Conservation (phyloP, 1,140 invertebrate species). For the Wiebesia pumilae region DNA sequence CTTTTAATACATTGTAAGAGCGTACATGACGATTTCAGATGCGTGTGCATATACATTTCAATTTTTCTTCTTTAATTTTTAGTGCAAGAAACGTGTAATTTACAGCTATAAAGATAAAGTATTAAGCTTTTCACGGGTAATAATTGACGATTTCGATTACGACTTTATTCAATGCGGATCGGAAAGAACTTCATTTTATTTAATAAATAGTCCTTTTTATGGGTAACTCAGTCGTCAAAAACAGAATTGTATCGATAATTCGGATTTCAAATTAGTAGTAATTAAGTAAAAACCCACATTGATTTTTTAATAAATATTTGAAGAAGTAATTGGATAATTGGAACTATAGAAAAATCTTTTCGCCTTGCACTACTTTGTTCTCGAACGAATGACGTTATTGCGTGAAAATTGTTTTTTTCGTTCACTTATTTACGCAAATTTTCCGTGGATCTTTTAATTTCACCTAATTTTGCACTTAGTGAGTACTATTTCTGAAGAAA, state of each 20-base stretch:
- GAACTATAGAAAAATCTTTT: neutral
- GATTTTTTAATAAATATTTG: neutral
- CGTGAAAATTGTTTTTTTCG: neutral
- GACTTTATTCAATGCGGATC: neutral
- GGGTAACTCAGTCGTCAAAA: too few relatives aligned
- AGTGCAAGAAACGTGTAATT: neutral
- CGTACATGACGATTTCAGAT: neutral
- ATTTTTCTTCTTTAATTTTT: neutral
- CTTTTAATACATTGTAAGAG: conserved; percentile 3
- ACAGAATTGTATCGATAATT: too few relatives aligned
- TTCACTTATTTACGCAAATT: neutral
- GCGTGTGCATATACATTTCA: neutral
- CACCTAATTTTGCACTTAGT: neutral
- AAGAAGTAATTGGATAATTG: neutral
- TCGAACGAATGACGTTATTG: neutral
- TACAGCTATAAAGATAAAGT: neutral
- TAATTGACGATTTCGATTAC: conserved; percentile 20
- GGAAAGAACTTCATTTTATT: neutral
- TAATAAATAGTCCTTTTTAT: too few relatives aligned
- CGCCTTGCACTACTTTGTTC: neutral
- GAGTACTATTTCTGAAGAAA: neutral
- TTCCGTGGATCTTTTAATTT: neutral
- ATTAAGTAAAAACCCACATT: too few relatives aligned
- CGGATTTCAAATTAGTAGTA: too few relatives aligned
- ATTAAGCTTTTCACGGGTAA: conserved; percentile 12